phyloP scores from a whole-genome alignment of 2,113 vertebrate genomes.

The Vulpes ferrilata region DNA sequence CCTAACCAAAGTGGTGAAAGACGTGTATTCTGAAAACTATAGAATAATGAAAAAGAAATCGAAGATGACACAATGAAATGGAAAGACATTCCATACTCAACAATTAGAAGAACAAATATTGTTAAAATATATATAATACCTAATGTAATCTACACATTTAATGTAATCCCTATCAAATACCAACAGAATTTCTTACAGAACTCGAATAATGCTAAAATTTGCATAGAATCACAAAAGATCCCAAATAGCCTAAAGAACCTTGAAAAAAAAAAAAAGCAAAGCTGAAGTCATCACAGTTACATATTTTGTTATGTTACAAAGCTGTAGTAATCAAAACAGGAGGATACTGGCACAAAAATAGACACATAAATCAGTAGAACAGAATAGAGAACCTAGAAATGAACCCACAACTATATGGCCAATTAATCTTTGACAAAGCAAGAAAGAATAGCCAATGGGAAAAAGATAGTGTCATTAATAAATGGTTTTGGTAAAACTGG shows the following conservation, averaged over 20 bases:
- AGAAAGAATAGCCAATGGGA: background rate
- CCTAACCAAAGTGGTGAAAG: background rate
- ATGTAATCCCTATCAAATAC: background rate
- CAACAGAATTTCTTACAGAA: background rate
- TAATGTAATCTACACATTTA: background rate
- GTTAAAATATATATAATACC: background rate
- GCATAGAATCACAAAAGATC: background rate
- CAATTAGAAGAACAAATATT: background rate
- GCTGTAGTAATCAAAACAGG: background rate
- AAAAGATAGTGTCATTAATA: background rate
- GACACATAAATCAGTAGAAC: background rate
- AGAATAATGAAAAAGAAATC: background rate
- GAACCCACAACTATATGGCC: background rate
- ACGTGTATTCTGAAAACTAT: background rate
- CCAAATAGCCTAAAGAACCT: background rate
- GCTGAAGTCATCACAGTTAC: background rate
- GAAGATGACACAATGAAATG: background rate
- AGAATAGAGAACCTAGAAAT: background rate
- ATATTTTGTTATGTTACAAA: background rate
- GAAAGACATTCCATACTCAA: background rate
- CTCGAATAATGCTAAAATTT: background rate
- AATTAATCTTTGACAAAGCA: background rate
- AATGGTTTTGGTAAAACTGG: background rate
- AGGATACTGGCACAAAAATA: background rate
- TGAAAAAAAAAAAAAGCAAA: background rate